Evolutionary conservation across 2,888 invertebrate species (phyloP), one percentile per base, ranked within the genome.

Genomic region (Schrankia costaestrigalis): DNA sequence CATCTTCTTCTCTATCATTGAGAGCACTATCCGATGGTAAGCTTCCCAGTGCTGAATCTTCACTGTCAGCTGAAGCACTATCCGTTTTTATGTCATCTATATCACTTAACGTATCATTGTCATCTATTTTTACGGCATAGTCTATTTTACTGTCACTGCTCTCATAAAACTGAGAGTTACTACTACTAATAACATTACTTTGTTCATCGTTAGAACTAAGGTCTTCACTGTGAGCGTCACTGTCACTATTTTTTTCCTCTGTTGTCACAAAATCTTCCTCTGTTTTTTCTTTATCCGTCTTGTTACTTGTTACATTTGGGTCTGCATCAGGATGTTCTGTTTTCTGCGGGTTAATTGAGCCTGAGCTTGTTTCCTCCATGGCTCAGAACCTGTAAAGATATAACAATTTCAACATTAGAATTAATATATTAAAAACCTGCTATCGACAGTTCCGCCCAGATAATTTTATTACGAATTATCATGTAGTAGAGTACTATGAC

Each of bases 21-120:
- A 71, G 52, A 26, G 62, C 51, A 64, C 73, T 52, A 36, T 89
- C 87, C 8, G 90, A 80, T 2, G 90, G 90, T 26, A 91, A 69
- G 56, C 91, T 91, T 46, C 91, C 91, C 11, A 91, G 88, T 8
- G 91, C 90, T 1, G 91, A 91, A 66, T 91, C 91, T 63, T 91
- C 91, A 54, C 89, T 90, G 37, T 90, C 90, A 33, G 89, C 89
- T 28, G 89, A 89, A 37, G 83, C 84, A 53, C 83, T 81, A 48
- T 88, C 88, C 22, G 85, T 86, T 76, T 86, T 87, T 46, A 85
- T 85, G 63, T 88, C 88, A 45, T 89, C 89, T 64, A 86, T 82
- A 45, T 89, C 88, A 77, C 87, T 86, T 51, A 88, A 62, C 45
- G 87, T 85, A 65, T 89, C 88, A 71, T 82, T 86, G 57, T 87